Conservation (phyloP, 92 coral and sea anemone species). For the Zoanthus gigantus region DNA sequence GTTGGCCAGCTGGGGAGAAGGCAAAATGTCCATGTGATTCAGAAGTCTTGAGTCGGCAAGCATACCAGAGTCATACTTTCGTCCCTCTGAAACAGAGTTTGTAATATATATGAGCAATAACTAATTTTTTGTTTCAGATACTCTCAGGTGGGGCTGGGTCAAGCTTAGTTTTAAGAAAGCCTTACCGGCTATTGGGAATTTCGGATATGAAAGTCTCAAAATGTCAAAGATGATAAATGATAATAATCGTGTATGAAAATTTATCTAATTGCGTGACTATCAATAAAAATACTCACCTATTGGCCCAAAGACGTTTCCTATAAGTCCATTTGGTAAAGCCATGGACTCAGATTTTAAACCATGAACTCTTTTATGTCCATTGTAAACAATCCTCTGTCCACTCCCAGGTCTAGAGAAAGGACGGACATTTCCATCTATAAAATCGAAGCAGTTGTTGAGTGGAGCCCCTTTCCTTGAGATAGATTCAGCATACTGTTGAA, state of each 20-base stretch:
- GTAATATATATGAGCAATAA: neutral
- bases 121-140: too few relatives aligned
- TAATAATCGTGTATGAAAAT: too few relatives aligned
- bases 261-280: too few relatives aligned
- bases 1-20: slow-evolving; percentile 25
- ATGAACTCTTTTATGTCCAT: slow-evolving; percentile 28
- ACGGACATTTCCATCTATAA: slow-evolving; percentile 26
- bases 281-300: slow-evolving; percentile 4
- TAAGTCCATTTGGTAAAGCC: slow-evolving; percentile 33
- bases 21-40: slow-evolving; percentile 13
- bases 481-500: slow-evolving; percentile 36
- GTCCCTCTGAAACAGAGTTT: slow-evolving; percentile 13
- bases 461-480: slow-evolving; percentile 30
- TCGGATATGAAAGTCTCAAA: too few relatives aligned
- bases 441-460: slow-evolving; percentile 20
- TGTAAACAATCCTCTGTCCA: slow-evolving; percentile 23
- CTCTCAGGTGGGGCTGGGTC: too few relatives aligned
- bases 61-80: slow-evolving; percentile 24
- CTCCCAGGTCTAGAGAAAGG: slow-evolving; percentile 30
- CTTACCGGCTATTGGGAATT: too few relatives aligned
- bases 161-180: too few relatives aligned
- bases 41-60: slow-evolving; percentile 29
- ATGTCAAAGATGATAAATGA: too few relatives aligned
- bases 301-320: slow-evolving; percentile 34
- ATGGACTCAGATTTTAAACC: slow-evolving; percentile 27